Evolutionary conservation across 2,113 vertebrate genomes (phyloP).

Genomic region (Solea senegalensis): DNA sequence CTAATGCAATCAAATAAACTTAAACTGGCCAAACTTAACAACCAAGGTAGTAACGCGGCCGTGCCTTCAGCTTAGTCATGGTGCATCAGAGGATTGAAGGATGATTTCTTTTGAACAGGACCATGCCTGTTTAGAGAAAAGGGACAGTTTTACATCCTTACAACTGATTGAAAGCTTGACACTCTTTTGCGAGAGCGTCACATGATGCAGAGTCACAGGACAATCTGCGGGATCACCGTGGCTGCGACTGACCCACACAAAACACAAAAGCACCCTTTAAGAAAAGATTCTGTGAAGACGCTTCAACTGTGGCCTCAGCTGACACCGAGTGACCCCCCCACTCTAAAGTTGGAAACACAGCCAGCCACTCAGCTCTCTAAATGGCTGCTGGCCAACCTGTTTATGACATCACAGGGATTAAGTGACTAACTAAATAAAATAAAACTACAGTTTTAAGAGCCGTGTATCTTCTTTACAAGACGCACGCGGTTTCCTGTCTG

Average conservation of each 20-base stretch:
- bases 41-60: too few species aligned
- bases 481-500: not conserved
- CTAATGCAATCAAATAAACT: too few species aligned
- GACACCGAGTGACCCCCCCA: not conserved
- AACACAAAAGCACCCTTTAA: not conserved
- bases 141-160: not conserved
- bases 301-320: not conserved
- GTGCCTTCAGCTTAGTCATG: too few species aligned
- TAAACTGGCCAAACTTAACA: too few species aligned
- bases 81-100: not conserved
- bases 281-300: not conserved
- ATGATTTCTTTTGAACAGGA: not conserved
- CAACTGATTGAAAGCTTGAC: not conserved
- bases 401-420: not conserved
- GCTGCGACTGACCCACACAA: not conserved
- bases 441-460: too few species aligned
- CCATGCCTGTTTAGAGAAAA: not conserved
- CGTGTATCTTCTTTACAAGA: too few species aligned
- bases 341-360: constrained; percentile 27
- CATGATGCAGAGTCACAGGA: constrained; percentile 22
- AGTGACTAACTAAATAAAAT: not conserved
- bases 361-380: not conserved
- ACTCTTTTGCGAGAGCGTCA: constrained; percentile 23
- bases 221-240: not conserved
- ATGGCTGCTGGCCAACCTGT: not conserved